Conservation (phyloP, 2,797 vertebrate genomes). For the Tangara arthus region DNA sequence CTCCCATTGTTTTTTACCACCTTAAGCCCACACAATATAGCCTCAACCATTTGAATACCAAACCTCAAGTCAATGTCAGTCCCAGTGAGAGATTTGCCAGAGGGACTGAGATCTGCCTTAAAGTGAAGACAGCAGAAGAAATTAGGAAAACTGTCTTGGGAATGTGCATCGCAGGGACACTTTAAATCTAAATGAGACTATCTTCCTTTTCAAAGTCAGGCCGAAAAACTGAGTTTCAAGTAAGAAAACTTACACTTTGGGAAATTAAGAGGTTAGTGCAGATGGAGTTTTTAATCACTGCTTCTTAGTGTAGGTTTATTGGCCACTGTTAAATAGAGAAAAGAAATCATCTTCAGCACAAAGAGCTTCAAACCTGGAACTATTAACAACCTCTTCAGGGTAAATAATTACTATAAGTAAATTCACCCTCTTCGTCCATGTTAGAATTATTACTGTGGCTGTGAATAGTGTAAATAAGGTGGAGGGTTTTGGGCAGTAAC, state of each 20-base stretch:
- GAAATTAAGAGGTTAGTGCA: slow-evolving; percentile 29
- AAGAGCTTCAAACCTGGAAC: background rate
- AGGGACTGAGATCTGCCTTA: background rate
- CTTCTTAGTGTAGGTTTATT: slow-evolving; percentile 26
- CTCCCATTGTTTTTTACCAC: background rate
- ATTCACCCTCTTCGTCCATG: background rate
- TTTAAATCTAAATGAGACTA: slow-evolving; percentile 34
- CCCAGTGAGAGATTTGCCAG: background rate
- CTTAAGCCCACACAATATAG: background rate
- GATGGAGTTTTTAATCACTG: background rate
- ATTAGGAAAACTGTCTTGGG: slow-evolving; percentile 32
- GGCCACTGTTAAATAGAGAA: background rate
- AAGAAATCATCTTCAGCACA: background rate
- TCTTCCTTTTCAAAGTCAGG: slow-evolving; percentile 15
- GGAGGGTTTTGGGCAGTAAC: background rate
- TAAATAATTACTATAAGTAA: slow-evolving; percentile 29
- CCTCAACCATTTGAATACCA: background rate
- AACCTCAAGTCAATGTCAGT: background rate
- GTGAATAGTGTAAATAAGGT: background rate
- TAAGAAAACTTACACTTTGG: background rate
- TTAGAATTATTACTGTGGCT: slow-evolving; percentile 37
- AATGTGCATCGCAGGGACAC: background rate
- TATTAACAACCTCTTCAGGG: background rate
- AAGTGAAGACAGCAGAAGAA: slow-evolving; percentile 44
- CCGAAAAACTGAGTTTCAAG: background rate